A percentile compares a stretch with the other conserved stretches of the same genome.
Evolutionary conservation across 2,113 vertebrate genomes (phyloP).

Genomic region (Sebastes schlegelii): DNA sequence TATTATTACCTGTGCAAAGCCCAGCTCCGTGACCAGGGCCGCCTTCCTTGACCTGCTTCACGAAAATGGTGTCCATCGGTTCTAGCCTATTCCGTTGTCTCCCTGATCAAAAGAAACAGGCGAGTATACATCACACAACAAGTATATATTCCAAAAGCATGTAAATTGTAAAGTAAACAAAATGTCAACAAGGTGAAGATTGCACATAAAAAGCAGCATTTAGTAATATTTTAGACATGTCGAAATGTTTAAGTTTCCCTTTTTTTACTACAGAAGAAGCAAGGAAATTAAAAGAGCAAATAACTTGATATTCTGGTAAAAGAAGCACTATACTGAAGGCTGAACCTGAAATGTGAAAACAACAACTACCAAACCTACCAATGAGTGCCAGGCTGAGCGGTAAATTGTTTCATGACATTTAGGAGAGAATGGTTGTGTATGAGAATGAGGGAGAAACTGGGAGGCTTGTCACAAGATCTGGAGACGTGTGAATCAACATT

Average conservation of each 20-base stretch:
- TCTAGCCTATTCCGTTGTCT: slow-evolving; percentile 92
- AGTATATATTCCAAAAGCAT: background rate
- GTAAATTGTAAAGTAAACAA: background rate
- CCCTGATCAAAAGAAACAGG: slow-evolving; percentile 79
- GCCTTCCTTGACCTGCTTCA: slow-evolving; percentile 97
- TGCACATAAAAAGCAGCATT: background rate
- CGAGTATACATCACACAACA: background rate
- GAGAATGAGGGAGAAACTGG: slow-evolving; percentile 29
- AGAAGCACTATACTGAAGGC: background rate
- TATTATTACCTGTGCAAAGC: slow-evolving; percentile 93
- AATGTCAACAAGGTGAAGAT: background rate
- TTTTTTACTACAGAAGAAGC: background rate
- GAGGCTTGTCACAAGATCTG: slow-evolving; percentile 28
- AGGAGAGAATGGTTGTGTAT: slow-evolving; percentile 1
- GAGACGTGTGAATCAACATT: slow-evolving; percentile 34
- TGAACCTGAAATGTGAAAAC: slow-evolving; percentile 23
- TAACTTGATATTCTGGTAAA: background rate
- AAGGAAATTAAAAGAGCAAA: background rate
- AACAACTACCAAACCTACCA: background rate
- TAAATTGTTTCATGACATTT: slow-evolving; percentile 28
- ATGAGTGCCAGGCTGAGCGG: background rate
- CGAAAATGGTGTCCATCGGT: slow-evolving; percentile 99
- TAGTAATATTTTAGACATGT: background rate
- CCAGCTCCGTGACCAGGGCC: slow-evolving; percentile 94
- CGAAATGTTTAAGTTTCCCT: background rate